Conservation (phyloP, 2,797 vertebrate genomes). For the Phoxinus dragarum region DNA sequence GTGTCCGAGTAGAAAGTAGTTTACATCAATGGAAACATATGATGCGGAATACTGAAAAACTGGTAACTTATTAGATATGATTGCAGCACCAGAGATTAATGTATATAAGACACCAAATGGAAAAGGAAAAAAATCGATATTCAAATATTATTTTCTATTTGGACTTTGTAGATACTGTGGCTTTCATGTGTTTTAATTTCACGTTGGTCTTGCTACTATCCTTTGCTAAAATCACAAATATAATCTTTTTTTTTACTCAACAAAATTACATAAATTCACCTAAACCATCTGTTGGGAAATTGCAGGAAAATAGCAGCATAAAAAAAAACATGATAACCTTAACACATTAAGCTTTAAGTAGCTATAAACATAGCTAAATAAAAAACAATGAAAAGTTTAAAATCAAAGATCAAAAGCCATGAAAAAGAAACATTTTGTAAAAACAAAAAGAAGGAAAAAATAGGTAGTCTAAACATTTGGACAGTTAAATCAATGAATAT, state of each 20-base stretch:
- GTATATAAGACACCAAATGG: background rate
- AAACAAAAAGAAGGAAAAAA: background rate
- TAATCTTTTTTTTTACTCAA: background rate
- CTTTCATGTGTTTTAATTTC: background rate
- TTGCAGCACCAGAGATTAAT: slow-evolving; percentile 38
- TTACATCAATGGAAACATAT: slow-evolving; percentile 8
- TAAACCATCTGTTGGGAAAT: background rate
- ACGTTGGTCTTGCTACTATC: background rate
- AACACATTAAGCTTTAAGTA: background rate
- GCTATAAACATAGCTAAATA: background rate
- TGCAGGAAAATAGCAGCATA: slow-evolving; percentile 28
- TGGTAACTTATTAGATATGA: slow-evolving; percentile 5
- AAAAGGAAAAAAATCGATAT: background rate
- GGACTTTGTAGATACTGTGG: slow-evolving; percentile 2
- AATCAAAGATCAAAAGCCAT: background rate
- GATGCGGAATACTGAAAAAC: slow-evolving; percentile 36
- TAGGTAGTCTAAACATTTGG: background rate
- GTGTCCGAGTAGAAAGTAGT: slow-evolving; percentile 5
- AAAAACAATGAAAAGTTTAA: background rate
- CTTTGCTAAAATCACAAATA: background rate
- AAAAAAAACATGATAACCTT: background rate
- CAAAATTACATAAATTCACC: background rate
- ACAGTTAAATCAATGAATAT: background rate
- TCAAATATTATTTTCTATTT: background rate
- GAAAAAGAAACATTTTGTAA: background rate